Base-by-base conservation (phyloP, 2,113 vertebrate species). In the Neogobius melanostomus region DNA sequence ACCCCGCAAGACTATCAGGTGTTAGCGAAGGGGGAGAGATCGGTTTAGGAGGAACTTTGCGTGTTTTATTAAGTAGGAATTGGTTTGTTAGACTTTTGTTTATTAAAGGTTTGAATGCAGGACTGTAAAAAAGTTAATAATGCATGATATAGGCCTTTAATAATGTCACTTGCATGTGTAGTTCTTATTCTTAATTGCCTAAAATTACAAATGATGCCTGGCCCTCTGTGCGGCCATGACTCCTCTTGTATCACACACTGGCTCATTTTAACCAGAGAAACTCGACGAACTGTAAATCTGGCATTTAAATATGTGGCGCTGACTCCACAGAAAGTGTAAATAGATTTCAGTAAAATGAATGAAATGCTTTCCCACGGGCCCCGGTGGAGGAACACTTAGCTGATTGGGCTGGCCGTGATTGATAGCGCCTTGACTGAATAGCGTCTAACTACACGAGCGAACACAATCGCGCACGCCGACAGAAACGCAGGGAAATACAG, bases 381-480 rank as follows among this genome's bases (percentile, higher is more conserved):
- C 60, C 48, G 28, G 16, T 21, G 66, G 68, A 80, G 60, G 60
- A 77, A 52, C 77, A 88, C 75, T 89, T 80, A 85, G 82, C 80
- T 84, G 85, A 90, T 89, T 90, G 78, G 76, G 76, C 51, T 11
- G 52, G 66, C 77, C 69, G 71, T 88, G 83, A 90, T 82, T 85
- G 87, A 90, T 89, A 63, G 72, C 10, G 54, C 43, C 62, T 68
- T 66, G 68, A 72, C 70, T 85, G 79, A 88, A 89, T 81, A 68
- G 59, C 12, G 63, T 49, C 70, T 75, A 71, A 46, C 75, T 50
- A 15, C 66, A 79, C 67, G 69, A 57, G 28, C 43, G 45, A 64
- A 48, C 52, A 63, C 59, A 28, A 16, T 57, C 36, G 54, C 53
- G 53, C 69, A 56, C 36, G 52, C 56, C 70, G 57, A 85, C 6